phyloP scores from a whole-genome alignment of 2,888 invertebrate species.

The Brachyptera risi region DNA sequence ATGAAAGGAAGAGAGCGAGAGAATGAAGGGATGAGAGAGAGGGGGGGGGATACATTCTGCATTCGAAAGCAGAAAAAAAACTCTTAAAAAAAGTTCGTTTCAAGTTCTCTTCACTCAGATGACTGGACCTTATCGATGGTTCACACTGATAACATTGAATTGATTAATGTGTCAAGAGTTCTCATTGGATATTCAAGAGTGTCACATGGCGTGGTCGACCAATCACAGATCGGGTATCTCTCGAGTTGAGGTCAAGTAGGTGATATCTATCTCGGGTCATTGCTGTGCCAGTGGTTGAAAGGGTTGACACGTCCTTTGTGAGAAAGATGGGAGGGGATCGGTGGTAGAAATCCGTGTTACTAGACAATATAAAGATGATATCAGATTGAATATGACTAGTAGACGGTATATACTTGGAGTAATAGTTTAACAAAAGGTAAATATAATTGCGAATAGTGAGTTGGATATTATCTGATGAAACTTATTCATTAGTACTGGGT shows the following conservation, averaged over 20 bases:
- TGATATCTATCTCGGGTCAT: neutral
- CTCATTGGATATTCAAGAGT: neutral
- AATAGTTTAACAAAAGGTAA: no score
- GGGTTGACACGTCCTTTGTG: neutral
- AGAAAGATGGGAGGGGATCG: no score
- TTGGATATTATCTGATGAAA: no score
- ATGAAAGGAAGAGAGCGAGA: no score
- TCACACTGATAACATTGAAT: slow-evolving; percentile 16
- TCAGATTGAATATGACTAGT: neutral
- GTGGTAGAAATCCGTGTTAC: neutral
- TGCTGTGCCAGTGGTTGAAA: neutral
- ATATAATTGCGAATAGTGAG: no score
- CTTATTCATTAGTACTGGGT: no score
- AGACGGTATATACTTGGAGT: slow-evolving; percentile 5
- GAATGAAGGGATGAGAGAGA: neutral
- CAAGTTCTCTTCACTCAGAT: neutral
- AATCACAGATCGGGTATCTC: neutral
- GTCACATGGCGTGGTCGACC: neutral
- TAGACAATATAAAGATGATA: neutral
- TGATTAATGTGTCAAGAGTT: slow-evolving; percentile 16
- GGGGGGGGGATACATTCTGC: slow-evolving; percentile 6
- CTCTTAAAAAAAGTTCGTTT: neutral
- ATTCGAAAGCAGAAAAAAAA: slow-evolving; percentile 20
- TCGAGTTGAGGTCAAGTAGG: slow-evolving; percentile 16
- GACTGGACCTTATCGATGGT: slow-evolving; percentile 12